Evolutionary conservation across 2,888 invertebrate genomes (phyloP), one percentile per base, ranked within the genome.

Genomic region (Habrosyne pyritoides): DNA sequence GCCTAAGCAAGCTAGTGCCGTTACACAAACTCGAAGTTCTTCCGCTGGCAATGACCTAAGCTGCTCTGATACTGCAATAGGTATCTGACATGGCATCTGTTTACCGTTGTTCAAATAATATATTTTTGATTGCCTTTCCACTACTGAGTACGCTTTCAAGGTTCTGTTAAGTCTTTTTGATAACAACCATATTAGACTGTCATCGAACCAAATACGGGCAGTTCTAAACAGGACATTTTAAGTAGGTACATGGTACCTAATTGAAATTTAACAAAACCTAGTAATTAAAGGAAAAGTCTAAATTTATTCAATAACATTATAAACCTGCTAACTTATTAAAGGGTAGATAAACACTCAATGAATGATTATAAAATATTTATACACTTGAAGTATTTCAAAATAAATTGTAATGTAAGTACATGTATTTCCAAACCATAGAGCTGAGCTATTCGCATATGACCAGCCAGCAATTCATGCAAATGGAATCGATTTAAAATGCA

Each of bases 21-120:
- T 88, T 87, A 87, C 64, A 61, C 73, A 79, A 82, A 81, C 77
- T 70, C 57, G 63, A 61, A 36, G 61, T 69, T 79, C 84, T 81
- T 86, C 84, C 83, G 84, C 84, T 84, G 84, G 82, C 86, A 88
- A 82, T 88, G 88, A 86, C 88, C 87, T 79, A 75, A 73, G 77
- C 62, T 59, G 58, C 49, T 42, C 42, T 42, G 54, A 36, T 36
- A 52, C 21, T 33, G 21, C 22, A 22, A 36, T 22, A 24, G 47
- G 18, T 49, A 36, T n/a, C 14, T 52, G 28, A 4, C 18, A 52
- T 33, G 14, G 21, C n/a, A 24, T 22, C 22, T 10, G 33, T 22
- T 52, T 21, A 36, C 33, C 21, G 21, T n/a, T 47, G 21, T 10
- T 21, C 5, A 47, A 47, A 22, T 12, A 47, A 47, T 0, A 10